Evolutionary conservation across 2,113 vertebrate genomes (phyloP), one percentile per base, ranked within the genome.

Genomic region (Ovis canadensis): DNA sequence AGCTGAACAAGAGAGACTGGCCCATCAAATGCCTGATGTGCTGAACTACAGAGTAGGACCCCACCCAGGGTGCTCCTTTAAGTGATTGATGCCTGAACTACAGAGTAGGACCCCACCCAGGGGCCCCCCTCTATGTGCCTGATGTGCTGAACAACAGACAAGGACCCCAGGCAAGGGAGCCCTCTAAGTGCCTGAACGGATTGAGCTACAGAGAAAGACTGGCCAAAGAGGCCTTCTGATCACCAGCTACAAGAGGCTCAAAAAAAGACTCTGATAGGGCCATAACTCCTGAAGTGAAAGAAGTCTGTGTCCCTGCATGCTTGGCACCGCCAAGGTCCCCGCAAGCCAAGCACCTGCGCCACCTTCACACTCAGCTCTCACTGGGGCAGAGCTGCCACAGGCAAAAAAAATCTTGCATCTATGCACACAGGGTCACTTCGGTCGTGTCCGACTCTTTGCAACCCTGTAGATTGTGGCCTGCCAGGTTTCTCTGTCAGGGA

Each of bases 351-450:
- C 62, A 19, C 7, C 62, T 67, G 62, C 0, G 1, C 33, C 33
- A 67, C 62, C 62, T n/a, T 19, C 62, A 67, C 0, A 0, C 16
- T 67, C 0, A n/a, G 16, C 33, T n/a, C 16, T 67, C 62, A 5
- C 62, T n/a, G 62, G 62, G 62, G 16, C 62, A 19, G 62, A 67
- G 62, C 62, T 67, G 33, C 62, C 62, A 67, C 33, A 19, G 62
- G 33, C 33, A 19, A 9, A 67, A 9, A 9, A 9, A n/a, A 7
- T 19, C 16, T n/a, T 67, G 33, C 0, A 0, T 67, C 62, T 67
- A 10, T n/a, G 33, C 62, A 19, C 62, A 9, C 33, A 67, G 33
- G 62, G 62, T 67, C 62, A n/a, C 62, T 67, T 67, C 2, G 1
- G 62, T 67, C 33, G 0, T 67, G 62, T n/a, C 62, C 0, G 0